Evolutionary conservation across 2,797 vertebrate species (phyloP).

Genomic region (Phrynocephalus guinanensis): DNA sequence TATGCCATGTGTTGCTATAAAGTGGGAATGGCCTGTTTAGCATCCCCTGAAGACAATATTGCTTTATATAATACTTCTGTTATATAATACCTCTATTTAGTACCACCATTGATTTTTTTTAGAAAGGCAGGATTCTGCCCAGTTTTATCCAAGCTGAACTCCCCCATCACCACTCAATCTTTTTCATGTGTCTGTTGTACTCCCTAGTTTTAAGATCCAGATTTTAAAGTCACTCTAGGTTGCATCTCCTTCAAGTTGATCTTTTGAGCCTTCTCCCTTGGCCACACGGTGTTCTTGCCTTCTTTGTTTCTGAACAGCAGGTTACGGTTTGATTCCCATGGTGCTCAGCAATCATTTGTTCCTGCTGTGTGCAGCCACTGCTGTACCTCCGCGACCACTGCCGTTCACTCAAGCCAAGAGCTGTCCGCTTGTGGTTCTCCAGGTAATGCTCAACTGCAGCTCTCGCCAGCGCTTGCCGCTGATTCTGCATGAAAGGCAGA

Average conservation of each 20-base stretch:
- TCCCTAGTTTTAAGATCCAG: not conserved
- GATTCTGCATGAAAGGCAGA: not conserved
- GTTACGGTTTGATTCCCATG: not conserved
- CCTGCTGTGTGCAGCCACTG: not conserved
- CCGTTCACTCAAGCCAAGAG: not conserved
- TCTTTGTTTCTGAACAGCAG: not conserved
- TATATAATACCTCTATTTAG: not conserved
- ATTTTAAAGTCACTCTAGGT: not conserved
- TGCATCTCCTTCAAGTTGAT: not conserved
- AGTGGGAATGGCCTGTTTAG: not conserved
- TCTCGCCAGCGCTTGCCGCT: not conserved
- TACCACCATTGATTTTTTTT: too few relatives aligned
- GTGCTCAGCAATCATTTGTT: not conserved
- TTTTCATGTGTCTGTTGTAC: not conserved
- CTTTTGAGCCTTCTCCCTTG: not conserved
- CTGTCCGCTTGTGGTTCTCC: not conserved
- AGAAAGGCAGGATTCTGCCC: not conserved
- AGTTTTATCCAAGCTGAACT: not conserved
- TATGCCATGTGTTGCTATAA: not conserved
- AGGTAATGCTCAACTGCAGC: not conserved
- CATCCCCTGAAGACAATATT: not conserved
- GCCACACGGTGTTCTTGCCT: not conserved
- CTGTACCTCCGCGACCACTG: not conserved
- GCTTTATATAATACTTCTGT: too few relatives aligned
- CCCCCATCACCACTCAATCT: not conserved